Percentiles rank a stretch among this genome's conserved stretches.
Conservation (phyloP, 2,113 vertebrate species). For the Puffinus mauretanicus region DNA sequence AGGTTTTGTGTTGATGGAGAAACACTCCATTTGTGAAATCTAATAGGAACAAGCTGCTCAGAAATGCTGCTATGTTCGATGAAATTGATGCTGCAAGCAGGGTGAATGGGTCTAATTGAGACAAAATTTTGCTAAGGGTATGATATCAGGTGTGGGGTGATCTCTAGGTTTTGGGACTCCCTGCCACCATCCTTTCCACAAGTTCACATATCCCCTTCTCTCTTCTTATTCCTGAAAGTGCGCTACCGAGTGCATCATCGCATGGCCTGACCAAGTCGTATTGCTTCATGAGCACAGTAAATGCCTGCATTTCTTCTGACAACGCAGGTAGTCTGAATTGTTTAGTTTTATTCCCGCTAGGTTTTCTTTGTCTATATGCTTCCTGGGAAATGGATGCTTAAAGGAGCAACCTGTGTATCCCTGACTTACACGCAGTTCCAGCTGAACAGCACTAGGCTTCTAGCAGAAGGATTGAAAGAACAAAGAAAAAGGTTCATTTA, state of each 20-base stretch:
- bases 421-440: neutral
- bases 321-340: neutral
- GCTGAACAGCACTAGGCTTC: neutral
- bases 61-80: neutral
- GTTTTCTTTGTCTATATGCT: neutral
- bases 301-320: neutral
- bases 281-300: neutral
- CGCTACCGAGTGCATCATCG: too few species aligned
- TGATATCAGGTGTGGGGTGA: too few species aligned
- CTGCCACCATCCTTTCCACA: neutral
- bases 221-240: neutral
- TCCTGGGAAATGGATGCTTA: neutral
- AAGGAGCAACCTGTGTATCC: slow-evolving; percentile 11
- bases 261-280: neutral
- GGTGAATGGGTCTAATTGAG: neutral
- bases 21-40: neutral
- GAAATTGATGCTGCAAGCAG: neutral
- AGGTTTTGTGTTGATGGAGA: neutral
- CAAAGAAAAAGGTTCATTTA: slow-evolving; percentile 42
- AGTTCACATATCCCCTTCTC: neutral
- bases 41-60: neutral
- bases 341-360: neutral
- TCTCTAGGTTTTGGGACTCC: neutral
- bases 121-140: neutral
- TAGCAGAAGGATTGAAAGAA: slow-evolving; percentile 16